Evolutionary conservation across 2,888 invertebrate species (phyloP), one percentile per base, ranked within the genome.

Genomic region (Polydrusus pterygomalis): DNA sequence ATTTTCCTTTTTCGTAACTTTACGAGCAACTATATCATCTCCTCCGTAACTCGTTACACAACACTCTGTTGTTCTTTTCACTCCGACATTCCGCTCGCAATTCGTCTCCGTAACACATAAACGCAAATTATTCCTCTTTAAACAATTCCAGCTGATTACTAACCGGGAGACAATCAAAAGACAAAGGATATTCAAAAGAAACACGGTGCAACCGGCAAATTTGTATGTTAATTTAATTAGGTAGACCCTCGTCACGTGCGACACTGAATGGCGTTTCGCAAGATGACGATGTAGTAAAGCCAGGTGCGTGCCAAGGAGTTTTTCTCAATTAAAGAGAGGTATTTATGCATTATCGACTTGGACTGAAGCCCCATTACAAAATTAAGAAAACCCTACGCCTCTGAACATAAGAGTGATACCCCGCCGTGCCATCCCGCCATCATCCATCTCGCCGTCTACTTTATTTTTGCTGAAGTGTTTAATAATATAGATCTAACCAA

Each of bases 211-310:
- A 75, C 75, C 62, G 62, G 75, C 75, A 38, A 76, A 76, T 76
- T 76, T 76, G 72, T 76, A 76, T 76, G 76, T 69, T 76, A 76
- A 76, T 76, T 76, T 73, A 68, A 76, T 76, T 76, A 76, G 17
- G 64, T 62, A 62, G 51, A 64, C 79, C 78, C 78, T 74, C 62
- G 77, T 78, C 81, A 82, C 81, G 82, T 80, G 80, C 80, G 77
- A 67, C 79, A 79, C 80, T 80, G 79, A 79, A 77, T 77, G 73
- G 78, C 58, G 67, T 70, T 40, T 74, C 60, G 72, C 58, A 68
- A 30, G 54, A 51, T 49, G 67, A 68, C 73, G 49, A 40, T 13
- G 62, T 73, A 73, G 68, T 73, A 49, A 73, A 68, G 40, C 15
- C 68, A 58, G 65, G 34, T 68, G 58, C 51, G 73, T 67, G 51